These are phyloP conservation scores for Notolepis coatsorum DNA, from an alignment of 2,797 vertebrate species.

Conservation along the genomic window DNA sequence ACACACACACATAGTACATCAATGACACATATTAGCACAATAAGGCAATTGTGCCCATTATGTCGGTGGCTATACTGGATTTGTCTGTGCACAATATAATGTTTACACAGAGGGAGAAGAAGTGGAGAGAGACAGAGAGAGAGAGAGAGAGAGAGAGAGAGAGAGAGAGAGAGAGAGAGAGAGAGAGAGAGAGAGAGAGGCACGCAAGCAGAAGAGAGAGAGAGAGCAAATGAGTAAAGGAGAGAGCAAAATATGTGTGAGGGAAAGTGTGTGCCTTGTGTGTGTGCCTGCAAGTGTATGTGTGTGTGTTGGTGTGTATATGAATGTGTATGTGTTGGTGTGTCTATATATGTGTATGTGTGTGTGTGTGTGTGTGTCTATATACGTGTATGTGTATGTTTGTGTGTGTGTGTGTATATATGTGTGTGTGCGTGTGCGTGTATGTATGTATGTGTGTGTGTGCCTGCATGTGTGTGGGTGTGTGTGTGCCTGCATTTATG, in stretches of 20 bases:
- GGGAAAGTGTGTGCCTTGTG: too few species aligned
- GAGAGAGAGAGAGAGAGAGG: too few species aligned
- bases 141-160: conserved; percentile 25
- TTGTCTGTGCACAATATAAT: conserved; percentile 50
- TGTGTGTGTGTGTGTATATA: too few species aligned
- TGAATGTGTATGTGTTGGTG: too few species aligned
- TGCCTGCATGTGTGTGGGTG: not conserved
- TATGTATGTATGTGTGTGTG: not conserved
- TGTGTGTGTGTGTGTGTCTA: not conserved
- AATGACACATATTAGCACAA: not conserved
- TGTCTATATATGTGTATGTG: not conserved
- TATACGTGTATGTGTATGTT: not conserved
- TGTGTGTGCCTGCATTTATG: not conserved
- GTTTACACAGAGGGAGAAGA: conserved; percentile 49
- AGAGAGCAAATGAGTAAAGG: too few species aligned
- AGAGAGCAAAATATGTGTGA: not conserved
- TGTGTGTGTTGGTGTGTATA: conserved; percentile 1
- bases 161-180: not conserved
- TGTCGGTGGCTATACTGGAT: conserved; percentile 41
- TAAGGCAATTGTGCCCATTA: conserved; percentile 55
- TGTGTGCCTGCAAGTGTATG: conserved; percentile 4
- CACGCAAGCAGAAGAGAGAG: too few species aligned
- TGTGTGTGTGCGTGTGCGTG: too few species aligned
- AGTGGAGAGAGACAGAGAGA: conserved; percentile 25
- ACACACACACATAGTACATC: conserved; percentile 3